A percentile compares a stretch with the other conserved stretches of the same genome.
These are phyloP conservation scores for Drosophila willistoni DNA, from an alignment of 1,140 invertebrate genomes.

Conservation along the genomic window DNA sequence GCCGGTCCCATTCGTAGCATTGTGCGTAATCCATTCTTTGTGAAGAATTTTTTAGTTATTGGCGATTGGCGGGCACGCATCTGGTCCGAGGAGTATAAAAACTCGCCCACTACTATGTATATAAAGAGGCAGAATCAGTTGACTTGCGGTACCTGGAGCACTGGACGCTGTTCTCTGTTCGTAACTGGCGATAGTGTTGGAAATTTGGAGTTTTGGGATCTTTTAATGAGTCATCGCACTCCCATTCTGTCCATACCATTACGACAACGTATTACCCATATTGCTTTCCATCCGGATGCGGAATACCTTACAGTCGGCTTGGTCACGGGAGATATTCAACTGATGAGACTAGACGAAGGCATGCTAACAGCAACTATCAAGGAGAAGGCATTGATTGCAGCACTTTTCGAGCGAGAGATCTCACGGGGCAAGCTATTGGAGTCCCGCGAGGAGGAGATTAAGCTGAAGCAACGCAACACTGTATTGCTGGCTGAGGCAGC, in stretches of 20 bases:
- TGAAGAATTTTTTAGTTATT: conserved; percentile 94
- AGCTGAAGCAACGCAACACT: conserved; percentile 83
- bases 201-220: conserved; percentile 93
- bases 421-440: conserved; percentile 94
- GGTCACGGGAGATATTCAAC: conserved; percentile 88
- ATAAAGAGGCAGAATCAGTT: conserved; percentile 87
- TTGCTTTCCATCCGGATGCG: conserved; percentile 85
- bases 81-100: conserved; percentile 95
- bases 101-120: conserved; percentile 94
- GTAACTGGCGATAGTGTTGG: conserved; percentile 92
- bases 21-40: conserved; percentile 92
- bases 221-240: conserved; percentile 91
- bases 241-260: conserved; percentile 86
- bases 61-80: conserved; percentile 94
- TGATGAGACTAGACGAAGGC: conserved; percentile 92
- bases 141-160: conserved; percentile 93
- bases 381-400: conserved; percentile 90
- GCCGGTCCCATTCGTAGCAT: conserved; percentile 91
- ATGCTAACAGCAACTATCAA: conserved; percentile 89
- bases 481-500: conserved; percentile 42
- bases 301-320: conserved; percentile 90
- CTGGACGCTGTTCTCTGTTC: conserved; percentile 91
- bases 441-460: conserved; percentile 89
- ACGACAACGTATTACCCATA: conserved; percentile 84
- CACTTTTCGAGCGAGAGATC: conserved; percentile 94